Percentiles rank a stretch among this genome's conserved stretches.
These are phyloP conservation scores for Menidia beryllina DNA, from an alignment of 2,113 vertebrate genomes.

Conservation along the genomic window DNA sequence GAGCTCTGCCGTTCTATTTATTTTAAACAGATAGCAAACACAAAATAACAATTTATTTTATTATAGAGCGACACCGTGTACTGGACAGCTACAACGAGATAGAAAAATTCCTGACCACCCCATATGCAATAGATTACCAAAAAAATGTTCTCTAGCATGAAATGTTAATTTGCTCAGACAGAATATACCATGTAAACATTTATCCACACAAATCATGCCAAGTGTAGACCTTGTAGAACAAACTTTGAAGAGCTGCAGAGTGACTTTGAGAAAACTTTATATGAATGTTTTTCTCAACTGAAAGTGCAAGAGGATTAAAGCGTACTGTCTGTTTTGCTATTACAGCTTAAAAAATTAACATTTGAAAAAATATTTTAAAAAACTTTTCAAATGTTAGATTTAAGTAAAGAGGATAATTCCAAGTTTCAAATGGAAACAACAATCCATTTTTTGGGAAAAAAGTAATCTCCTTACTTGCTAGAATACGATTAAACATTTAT, in stretches of 20 bases:
- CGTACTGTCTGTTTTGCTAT: background rate
- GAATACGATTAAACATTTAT: background rate
- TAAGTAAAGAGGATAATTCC: too few species aligned
- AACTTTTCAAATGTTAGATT: too few species aligned
- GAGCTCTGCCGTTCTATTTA: background rate
- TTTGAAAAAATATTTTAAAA: too few species aligned
- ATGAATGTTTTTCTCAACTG: background rate
- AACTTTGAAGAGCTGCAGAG: background rate
- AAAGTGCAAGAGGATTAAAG: conserved; percentile 8
- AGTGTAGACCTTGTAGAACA: background rate
- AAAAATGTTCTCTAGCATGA: background rate
- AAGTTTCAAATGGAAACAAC: background rate
- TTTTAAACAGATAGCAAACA: conserved; percentile 13
- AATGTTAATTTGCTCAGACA: background rate
- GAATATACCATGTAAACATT: conserved; percentile 2
- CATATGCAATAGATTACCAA: background rate
- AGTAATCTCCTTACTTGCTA: background rate
- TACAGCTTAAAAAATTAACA: background rate
- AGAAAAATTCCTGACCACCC: background rate
- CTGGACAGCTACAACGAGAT: background rate
- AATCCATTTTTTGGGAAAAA: too few species aligned
- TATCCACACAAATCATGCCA: background rate
- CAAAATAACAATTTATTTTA: background rate
- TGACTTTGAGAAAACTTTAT: background rate
- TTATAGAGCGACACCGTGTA: conserved; percentile 1